These are phyloP conservation scores for Rhinoptilus africanus DNA, from an alignment of 2,113 vertebrate genomes.

Conservation along the genomic window DNA sequence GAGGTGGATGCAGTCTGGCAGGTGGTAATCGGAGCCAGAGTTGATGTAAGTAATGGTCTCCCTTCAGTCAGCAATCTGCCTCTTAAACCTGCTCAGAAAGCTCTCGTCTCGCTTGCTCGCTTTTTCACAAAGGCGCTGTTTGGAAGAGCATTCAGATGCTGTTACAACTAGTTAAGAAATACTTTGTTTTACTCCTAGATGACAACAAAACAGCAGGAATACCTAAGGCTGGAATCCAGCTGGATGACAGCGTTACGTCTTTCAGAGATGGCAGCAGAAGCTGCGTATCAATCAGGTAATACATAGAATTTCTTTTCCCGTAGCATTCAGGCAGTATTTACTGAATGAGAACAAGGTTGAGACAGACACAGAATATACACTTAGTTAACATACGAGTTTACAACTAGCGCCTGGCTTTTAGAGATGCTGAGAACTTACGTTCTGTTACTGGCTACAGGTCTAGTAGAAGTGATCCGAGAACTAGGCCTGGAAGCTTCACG, in stretches of 20 bases:
- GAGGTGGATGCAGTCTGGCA: slow-evolving; percentile 82
- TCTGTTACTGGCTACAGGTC: not conserved
- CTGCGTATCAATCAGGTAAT: slow-evolving; percentile 79
- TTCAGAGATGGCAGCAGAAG: slow-evolving; percentile 82
- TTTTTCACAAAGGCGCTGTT: not conserved
- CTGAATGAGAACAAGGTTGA: not conserved
- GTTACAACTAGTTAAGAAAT: not conserved
- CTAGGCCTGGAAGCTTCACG: not conserved
- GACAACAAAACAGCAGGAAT: slow-evolving; percentile 74
- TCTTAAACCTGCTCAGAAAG: not conserved
- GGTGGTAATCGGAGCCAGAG: slow-evolving; percentile 82
- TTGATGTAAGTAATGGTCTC: slow-evolving; percentile 64
- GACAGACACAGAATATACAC: not conserved
- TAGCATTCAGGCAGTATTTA: not conserved
- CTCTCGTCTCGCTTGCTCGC: accelerated
- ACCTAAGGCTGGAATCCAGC: slow-evolving; percentile 73
- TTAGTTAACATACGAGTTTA: not conserved
- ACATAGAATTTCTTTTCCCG: not conserved
- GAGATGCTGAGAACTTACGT: not conserved
- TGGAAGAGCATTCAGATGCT: not conserved
- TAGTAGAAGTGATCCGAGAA: not conserved
- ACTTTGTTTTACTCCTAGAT: slow-evolving; percentile 55
- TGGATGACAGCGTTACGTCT: slow-evolving; percentile 78
- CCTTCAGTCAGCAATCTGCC: not conserved
- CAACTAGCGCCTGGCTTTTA: not conserved